phyloP scores from a whole-genome alignment of 2,888 invertebrate genomes.

The Nomada fucata region DNA sequence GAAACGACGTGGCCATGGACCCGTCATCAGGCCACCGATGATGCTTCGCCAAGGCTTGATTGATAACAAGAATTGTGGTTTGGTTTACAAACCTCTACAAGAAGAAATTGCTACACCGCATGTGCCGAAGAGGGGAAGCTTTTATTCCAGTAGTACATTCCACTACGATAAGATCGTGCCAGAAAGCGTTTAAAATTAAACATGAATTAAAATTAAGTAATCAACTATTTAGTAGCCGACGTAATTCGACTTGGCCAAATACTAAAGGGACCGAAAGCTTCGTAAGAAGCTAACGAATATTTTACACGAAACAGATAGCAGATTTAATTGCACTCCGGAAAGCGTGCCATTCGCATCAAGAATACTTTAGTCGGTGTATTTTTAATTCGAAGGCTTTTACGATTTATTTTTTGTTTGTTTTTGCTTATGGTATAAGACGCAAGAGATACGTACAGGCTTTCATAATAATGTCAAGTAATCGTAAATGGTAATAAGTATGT shows the following conservation, averaged over 20 bases:
- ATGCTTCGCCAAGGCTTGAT: constrained; percentile 81
- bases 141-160: constrained; percentile 88
- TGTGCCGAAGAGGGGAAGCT: constrained; percentile 86
- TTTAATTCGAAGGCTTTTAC: not conserved
- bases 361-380: not conserved
- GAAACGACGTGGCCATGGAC: constrained; percentile 77
- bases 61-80: constrained; percentile 89
- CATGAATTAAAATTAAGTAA: constrained; percentile 31
- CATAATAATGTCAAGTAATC: constrained; percentile 7
- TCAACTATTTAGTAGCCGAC: constrained; percentile 24
- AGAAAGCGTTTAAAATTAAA: constrained; percentile 85
- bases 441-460: not conserved
- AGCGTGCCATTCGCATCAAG: constrained; percentile 3
- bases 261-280: not conserved
- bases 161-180: constrained; percentile 88
- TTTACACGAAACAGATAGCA: constrained; percentile 14
- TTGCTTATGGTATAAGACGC: no score
- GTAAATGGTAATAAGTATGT: not conserved
- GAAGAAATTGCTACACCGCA: constrained; percentile 90
- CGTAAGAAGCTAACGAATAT: not conserved
- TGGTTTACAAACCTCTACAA: constrained; percentile 91
- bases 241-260: constrained; percentile 2
- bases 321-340: not conserved
- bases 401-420: not conserved
- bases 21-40: constrained; percentile 82